phyloP scores from a whole-genome alignment of 2,888 invertebrate species.

The Punctoribates punctum region DNA sequence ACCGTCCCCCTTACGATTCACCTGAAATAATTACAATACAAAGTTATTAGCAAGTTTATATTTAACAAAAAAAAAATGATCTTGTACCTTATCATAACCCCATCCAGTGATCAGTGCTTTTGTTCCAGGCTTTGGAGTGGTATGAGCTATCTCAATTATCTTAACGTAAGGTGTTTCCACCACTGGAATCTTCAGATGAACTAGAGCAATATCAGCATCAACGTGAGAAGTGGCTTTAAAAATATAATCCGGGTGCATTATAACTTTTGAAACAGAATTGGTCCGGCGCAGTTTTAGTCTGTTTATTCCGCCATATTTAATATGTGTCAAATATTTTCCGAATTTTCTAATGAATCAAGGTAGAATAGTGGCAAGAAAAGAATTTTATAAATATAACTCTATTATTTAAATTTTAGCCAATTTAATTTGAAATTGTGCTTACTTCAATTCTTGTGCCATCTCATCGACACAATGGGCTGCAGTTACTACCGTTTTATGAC shows the following conservation, averaged over 20 bases:
- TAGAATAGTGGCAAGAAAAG: not conserved
- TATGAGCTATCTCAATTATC: constrained; percentile 3
- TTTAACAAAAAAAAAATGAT: no score
- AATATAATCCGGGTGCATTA: constrained; percentile 9
- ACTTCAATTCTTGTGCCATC: not conserved
- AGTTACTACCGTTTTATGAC: not conserved
- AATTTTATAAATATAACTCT: not conserved
- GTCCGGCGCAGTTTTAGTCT: not conserved
- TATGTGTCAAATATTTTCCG: not conserved
- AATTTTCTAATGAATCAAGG: not conserved
- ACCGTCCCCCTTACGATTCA: no score
- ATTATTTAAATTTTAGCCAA: not conserved
- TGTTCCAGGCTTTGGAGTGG: not conserved
- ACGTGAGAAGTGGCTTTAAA: not conserved
- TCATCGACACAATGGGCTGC: constrained; percentile 39
- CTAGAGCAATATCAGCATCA: constrained; percentile 13
- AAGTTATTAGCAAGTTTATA: no score
- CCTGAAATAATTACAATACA: no score
- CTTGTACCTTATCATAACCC: no score
- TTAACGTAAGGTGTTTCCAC: not conserved
- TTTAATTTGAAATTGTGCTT: not conserved
- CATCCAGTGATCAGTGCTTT: not conserved
- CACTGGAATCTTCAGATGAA: not conserved
- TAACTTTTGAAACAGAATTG: not conserved
- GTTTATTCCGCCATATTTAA: not conserved